Conservation (phyloP, 2,113 vertebrate genomes). For the Bos indicus region DNA sequence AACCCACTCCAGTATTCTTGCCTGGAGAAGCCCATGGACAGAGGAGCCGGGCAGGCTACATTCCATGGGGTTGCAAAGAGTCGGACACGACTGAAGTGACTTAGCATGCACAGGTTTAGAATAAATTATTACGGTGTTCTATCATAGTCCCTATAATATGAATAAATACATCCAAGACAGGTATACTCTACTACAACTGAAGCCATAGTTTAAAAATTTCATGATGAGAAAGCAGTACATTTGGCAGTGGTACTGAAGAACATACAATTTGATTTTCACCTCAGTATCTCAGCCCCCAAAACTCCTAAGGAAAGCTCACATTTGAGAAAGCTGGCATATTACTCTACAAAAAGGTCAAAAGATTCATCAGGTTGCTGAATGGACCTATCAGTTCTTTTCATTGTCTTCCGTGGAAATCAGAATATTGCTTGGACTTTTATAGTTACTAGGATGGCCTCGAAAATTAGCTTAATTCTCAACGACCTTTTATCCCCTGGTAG, state of each 20-base stretch:
- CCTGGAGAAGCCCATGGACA: neutral
- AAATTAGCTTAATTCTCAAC: neutral
- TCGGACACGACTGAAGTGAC: accelerated
- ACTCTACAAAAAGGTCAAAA: neutral
- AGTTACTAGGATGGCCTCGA: neutral
- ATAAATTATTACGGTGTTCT: neutral
- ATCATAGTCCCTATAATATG: neutral
- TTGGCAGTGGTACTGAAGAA: neutral
- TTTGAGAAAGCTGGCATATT: neutral
- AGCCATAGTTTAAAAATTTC: neutral
- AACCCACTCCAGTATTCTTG: neutral
- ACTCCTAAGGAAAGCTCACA: neutral
- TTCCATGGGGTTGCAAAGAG: neutral
- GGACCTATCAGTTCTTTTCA: neutral
- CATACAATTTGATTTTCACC: neutral
- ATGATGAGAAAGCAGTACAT: neutral
- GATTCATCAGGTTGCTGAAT: neutral
- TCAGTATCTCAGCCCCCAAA: neutral
- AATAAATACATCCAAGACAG: neutral
- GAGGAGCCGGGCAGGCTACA: neutral
- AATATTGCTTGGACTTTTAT: neutral
- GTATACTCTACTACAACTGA: neutral
- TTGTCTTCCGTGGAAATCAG: neutral
- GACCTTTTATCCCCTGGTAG: neutral
- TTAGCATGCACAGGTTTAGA: neutral